Evolutionary conservation across 2,888 invertebrate genomes (phyloP).

Genomic region (Kryphioiulus occultus): DNA sequence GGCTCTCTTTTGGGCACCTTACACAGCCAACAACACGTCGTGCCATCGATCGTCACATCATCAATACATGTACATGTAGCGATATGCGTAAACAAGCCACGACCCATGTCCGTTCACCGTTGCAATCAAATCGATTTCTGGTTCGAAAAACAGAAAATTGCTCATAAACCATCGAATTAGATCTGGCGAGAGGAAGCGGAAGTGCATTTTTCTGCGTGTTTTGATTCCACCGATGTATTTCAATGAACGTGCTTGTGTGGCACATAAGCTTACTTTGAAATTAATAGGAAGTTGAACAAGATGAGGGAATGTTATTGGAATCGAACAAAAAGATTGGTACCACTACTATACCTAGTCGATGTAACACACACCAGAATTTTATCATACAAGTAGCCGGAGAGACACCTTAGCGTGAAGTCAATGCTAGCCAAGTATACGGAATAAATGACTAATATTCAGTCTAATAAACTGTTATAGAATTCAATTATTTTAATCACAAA

Average conservation of each 20-base stretch:
- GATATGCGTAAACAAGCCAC: background rate
- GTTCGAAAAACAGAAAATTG: conserved; percentile 16
- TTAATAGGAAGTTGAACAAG: background rate
- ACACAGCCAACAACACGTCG: background rate
- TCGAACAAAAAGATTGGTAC: no score
- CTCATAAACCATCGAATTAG: background rate
- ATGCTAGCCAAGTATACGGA: no score
- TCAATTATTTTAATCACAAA: no score
- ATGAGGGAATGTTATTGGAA: background rate
- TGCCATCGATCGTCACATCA: background rate
- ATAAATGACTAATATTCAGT: no score
- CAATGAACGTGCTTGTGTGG: background rate
- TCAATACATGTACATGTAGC: background rate
- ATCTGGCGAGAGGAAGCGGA: background rate
- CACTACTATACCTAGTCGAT: no score
- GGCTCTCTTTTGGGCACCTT: background rate
- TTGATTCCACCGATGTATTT: background rate
- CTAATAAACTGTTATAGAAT: no score
- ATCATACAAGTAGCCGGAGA: no score
- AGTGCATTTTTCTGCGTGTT: background rate
- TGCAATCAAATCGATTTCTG: background rate
- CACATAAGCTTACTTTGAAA: background rate
- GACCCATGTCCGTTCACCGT: background rate
- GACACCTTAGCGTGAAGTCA: no score
- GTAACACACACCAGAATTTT: no score